These are phyloP conservation scores for Cladopsammia gracilis DNA, from an alignment of 64 coral and sea anemone genomes.

Conservation along the genomic window DNA sequence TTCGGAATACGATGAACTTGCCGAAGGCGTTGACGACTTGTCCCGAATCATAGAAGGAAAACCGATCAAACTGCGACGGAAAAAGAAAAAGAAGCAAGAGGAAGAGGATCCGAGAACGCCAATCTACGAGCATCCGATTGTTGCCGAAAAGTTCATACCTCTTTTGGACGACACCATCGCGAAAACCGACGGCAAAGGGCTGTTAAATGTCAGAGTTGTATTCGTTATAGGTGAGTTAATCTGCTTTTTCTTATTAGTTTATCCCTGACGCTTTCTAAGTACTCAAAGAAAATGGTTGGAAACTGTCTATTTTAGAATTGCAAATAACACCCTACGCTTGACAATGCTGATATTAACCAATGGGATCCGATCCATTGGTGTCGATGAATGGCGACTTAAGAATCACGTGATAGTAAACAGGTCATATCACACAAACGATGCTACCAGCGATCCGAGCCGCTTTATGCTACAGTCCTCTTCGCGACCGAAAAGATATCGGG, in stretches of 20 bases:
- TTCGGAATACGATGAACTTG: conserved; percentile 82
- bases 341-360: too few species aligned
- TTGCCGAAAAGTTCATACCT: conserved; percentile 89
- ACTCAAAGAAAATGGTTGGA: too few species aligned
- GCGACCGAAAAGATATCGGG: too few species aligned
- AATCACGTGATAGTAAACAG: too few species aligned
- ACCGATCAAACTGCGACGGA: conserved; percentile 58
- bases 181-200: conserved; percentile 83
- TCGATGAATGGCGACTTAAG: too few species aligned
- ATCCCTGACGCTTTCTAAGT: neutral
- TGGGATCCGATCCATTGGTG: too few species aligned
- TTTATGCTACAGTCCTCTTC: too few species aligned
- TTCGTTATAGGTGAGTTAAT: conserved; percentile 91
- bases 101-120: conserved; percentile 42
- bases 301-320: too few species aligned
- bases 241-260: neutral
- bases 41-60: conserved; percentile 80
- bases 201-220: conserved; percentile 91
- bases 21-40: conserved; percentile 81
- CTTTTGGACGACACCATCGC: conserved; percentile 76
- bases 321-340: too few species aligned
- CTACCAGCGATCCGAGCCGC: too few species aligned
- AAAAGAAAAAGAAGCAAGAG: conserved; percentile 80
- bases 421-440: too few species aligned
- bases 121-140: conserved; percentile 70